Conservation (phyloP, 2,888 invertebrate genomes). For the Crematogaster levior region DNA sequence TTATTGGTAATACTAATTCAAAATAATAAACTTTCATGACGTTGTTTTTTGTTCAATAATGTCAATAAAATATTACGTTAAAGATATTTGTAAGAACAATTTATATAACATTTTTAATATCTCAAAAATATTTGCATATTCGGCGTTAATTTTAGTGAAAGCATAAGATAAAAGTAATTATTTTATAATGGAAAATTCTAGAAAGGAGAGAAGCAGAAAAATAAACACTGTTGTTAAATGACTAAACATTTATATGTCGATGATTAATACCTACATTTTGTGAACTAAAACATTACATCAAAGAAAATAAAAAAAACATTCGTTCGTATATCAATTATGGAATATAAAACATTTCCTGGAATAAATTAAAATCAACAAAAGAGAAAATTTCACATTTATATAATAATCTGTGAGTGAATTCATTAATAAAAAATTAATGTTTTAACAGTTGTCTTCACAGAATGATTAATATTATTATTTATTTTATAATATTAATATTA, state of each 20-base stretch:
- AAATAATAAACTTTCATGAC: background rate
- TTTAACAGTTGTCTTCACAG: too few species aligned
- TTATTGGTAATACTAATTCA: conserved; percentile 11
- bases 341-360: background rate
- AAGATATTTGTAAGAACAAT: background rate
- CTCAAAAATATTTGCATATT: background rate
- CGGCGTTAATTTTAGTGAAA: conserved; percentile 3
- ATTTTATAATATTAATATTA: too few species aligned
- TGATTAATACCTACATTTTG: background rate
- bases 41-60: background rate
- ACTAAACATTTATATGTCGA: background rate
- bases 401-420: background rate
- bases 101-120: background rate
- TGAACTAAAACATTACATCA: background rate
- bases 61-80: conserved; percentile 5
- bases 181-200: conserved; percentile 1
- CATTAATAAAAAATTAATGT: background rate
- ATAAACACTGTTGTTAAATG: background rate
- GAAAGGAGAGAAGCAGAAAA: background rate
- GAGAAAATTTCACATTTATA: background rate
- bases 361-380: conserved; percentile 3
- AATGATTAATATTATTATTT: too few species aligned
- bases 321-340: background rate
- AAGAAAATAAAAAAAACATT: conserved; percentile 7
- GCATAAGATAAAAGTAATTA: background rate